These are phyloP conservation scores for Mesembrinibis cayennensis DNA, from an alignment of 2,113 vertebrate genomes.

Conservation along the genomic window DNA sequence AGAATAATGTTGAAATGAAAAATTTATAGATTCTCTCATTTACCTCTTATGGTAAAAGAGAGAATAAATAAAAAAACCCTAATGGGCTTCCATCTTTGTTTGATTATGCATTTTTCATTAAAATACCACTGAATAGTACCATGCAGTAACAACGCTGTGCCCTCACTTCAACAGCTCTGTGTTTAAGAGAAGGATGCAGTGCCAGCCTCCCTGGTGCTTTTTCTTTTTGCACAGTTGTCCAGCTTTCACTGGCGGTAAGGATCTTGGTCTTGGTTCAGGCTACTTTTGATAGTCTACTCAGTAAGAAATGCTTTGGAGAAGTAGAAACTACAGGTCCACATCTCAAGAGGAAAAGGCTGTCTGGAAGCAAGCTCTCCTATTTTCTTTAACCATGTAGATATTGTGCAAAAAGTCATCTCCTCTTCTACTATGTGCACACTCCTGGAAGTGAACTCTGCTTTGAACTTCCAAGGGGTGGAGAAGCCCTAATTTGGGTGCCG, in stretches of 20 bases:
- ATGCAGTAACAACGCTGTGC: not conserved
- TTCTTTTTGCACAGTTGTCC: not conserved
- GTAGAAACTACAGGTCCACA: not conserved
- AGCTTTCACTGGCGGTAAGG: not conserved
- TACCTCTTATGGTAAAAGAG: not conserved
- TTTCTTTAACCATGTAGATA: not conserved
- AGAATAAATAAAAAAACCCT: no score
- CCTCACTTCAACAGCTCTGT: not conserved
- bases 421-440: not conserved
- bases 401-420: not conserved
- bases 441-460: not conserved
- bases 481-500: not conserved
- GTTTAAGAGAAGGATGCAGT: not conserved
- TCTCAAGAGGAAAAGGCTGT: not conserved
- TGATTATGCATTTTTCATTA: not conserved
- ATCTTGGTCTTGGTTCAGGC: not conserved
- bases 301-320: not conserved
- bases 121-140: not conserved
- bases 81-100: not conserved
- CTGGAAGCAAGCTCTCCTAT: not conserved
- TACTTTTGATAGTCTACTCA: not conserved
- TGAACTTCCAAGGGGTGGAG: not conserved
- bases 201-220: no score
- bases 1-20: not conserved
- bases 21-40: not conserved